Conservation (phyloP, 64 coral and sea anemone genomes). For the Montipora cactus region DNA sequence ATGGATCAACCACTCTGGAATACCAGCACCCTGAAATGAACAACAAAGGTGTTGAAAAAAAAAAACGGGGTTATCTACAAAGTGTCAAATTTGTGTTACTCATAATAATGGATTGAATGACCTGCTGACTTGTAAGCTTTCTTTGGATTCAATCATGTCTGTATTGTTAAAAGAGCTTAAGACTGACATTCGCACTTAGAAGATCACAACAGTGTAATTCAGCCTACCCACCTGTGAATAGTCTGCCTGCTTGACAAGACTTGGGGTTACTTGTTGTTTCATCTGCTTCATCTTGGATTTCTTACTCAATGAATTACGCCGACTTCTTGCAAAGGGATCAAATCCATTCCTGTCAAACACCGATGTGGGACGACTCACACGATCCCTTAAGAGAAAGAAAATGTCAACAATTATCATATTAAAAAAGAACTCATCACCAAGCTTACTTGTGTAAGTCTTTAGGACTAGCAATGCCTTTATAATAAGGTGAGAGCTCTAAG, state of each 20-base stretch:
- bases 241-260: constrained; percentile 86
- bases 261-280: constrained; percentile 86
- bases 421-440: too few relatives aligned
- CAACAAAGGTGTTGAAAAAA: neutral
- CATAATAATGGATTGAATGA: too few relatives aligned
- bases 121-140: too few relatives aligned
- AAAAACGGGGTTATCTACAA: neutral
- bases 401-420: neutral
- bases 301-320: constrained; percentile 88
- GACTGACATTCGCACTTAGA: too few relatives aligned
- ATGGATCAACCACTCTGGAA: constrained; percentile 97
- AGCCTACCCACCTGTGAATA: constrained; percentile 77
- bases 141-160: too few relatives aligned
- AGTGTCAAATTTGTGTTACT: too few relatives aligned
- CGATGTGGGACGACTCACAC: constrained; percentile 87
- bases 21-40: constrained; percentile 68
- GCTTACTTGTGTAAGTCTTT: too few relatives aligned
- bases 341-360: constrained; percentile 94
- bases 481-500: too few relatives aligned
- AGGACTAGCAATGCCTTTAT: too few relatives aligned
- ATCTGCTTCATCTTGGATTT: constrained; percentile 92
- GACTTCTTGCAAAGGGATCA: constrained; percentile 87
- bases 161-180: too few relatives aligned
- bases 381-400: constrained; percentile 63
- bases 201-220: too few relatives aligned